Evolutionary conservation across 2,888 invertebrate species (phyloP).

Genomic region (Mechanitis mazaeus): DNA sequence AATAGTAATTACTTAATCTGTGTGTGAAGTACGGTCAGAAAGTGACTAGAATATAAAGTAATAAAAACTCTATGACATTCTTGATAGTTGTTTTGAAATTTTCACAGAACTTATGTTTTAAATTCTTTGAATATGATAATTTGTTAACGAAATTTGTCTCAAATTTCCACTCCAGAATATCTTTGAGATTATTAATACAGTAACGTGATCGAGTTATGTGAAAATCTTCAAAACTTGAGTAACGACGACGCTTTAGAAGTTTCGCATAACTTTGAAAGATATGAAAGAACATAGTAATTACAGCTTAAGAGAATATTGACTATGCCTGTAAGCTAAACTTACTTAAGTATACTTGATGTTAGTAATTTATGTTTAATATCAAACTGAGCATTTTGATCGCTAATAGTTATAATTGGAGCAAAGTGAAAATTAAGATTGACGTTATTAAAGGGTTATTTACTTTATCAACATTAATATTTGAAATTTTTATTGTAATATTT

Average conservation of each 20-base stretch:
- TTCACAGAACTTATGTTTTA: too few species aligned
- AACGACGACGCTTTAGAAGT: constrained; percentile 20
- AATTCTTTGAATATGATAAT: too few species aligned
- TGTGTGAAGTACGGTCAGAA: not conserved
- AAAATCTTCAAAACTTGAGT: constrained; percentile 17
- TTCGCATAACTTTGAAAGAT: constrained; percentile 25
- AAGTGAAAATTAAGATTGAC: constrained; percentile 3
- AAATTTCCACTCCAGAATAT: not conserved
- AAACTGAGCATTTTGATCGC: constrained; percentile 1
- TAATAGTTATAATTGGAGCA: constrained; percentile 4
- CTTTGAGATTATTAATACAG: constrained; percentile 17
- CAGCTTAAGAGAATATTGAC: constrained; percentile 16
- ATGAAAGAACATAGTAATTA: constrained; percentile 19
- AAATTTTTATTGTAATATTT: not conserved
- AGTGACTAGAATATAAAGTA: not conserved
- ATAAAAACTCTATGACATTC: not conserved
- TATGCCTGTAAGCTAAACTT: constrained; percentile 14
- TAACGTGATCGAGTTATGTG: constrained; percentile 21
- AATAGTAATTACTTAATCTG: constrained; percentile 4
- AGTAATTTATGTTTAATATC: constrained; percentile 7
- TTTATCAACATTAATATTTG: not conserved
- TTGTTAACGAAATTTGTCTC: not conserved
- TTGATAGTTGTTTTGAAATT: too few species aligned
- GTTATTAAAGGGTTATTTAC: not conserved
- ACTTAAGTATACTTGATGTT: not conserved